Percentiles rank a stretch among this genome's conserved stretches.
phyloP scores from a whole-genome alignment of 2,888 invertebrate genomes.

The Meteorus colon region DNA sequence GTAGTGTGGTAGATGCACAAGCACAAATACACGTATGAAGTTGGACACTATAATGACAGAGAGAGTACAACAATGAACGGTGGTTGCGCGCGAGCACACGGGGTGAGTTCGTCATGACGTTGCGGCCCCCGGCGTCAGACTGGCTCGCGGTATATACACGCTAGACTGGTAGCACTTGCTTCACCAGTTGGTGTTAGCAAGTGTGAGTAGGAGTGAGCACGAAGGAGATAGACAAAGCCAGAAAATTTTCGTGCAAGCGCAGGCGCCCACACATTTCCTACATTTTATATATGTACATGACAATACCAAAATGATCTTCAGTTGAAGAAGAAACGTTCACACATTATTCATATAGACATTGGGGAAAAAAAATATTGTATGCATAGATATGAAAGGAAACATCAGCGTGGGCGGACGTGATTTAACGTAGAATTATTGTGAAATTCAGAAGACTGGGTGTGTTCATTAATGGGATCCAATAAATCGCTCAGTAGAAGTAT shows the following conservation, averaged over 20 bases:
- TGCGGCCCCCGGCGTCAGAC: conserved; percentile 72
- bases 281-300: background rate
- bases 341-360: background rate
- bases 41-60: conserved; percentile 50
- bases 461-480: conserved; percentile 2
- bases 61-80: background rate
- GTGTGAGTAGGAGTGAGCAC: conserved; percentile 18
- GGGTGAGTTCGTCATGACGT: conserved; percentile 68
- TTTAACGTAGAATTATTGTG: background rate
- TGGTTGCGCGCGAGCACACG: conserved; percentile 35
- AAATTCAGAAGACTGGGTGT: background rate
- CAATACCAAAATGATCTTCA: background rate
- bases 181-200: conserved; percentile 19
- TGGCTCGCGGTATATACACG: conserved; percentile 56
- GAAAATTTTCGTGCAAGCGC: conserved; percentile 13
- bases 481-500: background rate
- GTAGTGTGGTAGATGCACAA: conserved; percentile 40
- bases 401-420: background rate
- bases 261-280: conserved; percentile 14
- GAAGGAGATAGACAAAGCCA: background rate
- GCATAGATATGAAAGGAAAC: too few species aligned
- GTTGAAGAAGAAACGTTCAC: background rate
- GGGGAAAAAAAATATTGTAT: background rate
- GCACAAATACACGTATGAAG: conserved; percentile 47
- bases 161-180: conserved; percentile 28